Evolutionary conservation across 35 echinoderm and acorn worm genomes (phyloP).

Genomic region (Apostichopus parvimensis): DNA sequence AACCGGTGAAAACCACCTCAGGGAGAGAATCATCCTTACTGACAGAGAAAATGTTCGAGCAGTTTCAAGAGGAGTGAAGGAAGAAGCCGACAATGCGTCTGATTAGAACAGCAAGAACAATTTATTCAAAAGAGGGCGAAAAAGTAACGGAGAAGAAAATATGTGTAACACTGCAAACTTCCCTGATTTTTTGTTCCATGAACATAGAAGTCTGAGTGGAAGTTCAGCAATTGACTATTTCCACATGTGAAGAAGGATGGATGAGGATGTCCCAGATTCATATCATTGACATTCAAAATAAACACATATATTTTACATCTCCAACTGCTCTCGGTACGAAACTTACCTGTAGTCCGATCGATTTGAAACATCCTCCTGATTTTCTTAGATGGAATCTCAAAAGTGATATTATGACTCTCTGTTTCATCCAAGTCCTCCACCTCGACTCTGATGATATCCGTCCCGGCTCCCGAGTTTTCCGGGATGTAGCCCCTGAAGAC

Average conservation of each 20-base stretch:
- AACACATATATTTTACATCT: no score
- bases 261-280: no score
- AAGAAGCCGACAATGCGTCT: background rate
- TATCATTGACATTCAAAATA: no score
- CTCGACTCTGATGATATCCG: constrained; percentile 61
- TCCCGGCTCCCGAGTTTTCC: constrained; percentile 64
- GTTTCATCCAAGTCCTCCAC: constrained; percentile 71
- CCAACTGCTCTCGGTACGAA: background rate
- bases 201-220: no score
- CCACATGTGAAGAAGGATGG: no score
- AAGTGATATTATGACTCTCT: constrained; percentile 61
- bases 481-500: constrained; percentile 66
- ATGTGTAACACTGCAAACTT: background rate
- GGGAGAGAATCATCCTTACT: background rate
- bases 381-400: constrained; percentile 55
- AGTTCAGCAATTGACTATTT: no score
- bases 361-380: constrained; percentile 72
- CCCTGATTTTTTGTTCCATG: no score
- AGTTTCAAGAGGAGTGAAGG: background rate
- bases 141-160: background rate
- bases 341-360: constrained; percentile 75
- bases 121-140: background rate
- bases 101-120: background rate
- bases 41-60: no score
- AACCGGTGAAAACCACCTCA: background rate